Evolutionary conservation across 1,140 invertebrate species (phyloP), one percentile per base, ranked within the genome.

Genomic region (Diorhabda elongata): DNA sequence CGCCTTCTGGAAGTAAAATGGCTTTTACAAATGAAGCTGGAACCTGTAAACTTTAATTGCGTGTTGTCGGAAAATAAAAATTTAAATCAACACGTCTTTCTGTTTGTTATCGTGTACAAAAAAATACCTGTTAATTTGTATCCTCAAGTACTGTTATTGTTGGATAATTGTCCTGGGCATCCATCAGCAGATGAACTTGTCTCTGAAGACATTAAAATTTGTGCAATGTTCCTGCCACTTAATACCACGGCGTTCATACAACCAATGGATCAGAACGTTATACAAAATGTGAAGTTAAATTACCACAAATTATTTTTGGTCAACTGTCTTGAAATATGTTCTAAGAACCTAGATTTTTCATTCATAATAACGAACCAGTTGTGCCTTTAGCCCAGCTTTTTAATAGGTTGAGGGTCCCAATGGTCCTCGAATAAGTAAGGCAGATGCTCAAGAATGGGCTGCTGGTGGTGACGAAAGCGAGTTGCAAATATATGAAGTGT

Each of bases 221-320:
- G 69, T 70, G 74, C 77, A 44, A 79, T 80, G 75, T 82, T 78
- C 77, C 73, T 82, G 65, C 79, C 80, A 63, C 76, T 77, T 67
- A 82, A 82, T 64, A 75, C 73, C 63, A 79, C 76, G 66, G 69
- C 78, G 58, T 71, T 74, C 61, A 80, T 81, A 64, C 79, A 68
- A 68, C 67, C 60, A 7, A 80, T 81, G 26, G 26, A 26, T 26
- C 1, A 26, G 26, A 26, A 26, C 26, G 1, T 26, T 26, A 26
- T 26, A 26, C 60, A 64, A 69, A 71, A 72, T 69, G 60, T 73
- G 44, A 74, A 73, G n/a, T 62, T 68, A 45, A 61, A 64, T 69
- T 73, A 74, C 60, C 58, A 67, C 2, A 70, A 70, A 63, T 67
- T 11, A 45, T 45, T 70, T 60, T 57, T 70, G 65, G 41, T 56